Conservation (phyloP, 2,113 vertebrate species). For the Carollia perspicillata region DNA sequence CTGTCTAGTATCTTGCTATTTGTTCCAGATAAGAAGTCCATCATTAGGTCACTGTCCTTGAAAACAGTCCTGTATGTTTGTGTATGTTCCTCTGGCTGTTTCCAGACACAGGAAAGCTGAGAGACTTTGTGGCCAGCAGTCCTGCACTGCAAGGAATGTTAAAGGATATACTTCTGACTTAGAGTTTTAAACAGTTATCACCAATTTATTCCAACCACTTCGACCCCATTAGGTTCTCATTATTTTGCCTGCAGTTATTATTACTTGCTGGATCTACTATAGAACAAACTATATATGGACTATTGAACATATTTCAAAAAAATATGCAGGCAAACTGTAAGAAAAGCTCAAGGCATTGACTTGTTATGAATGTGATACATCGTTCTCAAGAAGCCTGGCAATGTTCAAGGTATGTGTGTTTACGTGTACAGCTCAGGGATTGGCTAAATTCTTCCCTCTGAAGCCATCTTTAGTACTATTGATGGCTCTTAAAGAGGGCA, state of each 20-base stretch:
- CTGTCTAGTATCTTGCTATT: background rate
- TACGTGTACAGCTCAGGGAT: background rate
- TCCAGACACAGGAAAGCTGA: background rate
- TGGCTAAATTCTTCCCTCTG: conserved; percentile 41
- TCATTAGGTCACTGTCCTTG: background rate
- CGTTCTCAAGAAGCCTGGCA: conserved; percentile 5
- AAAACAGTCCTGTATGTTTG: background rate
- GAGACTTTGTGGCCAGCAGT: background rate
- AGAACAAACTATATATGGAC: background rate
- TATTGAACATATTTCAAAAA: conserved; percentile 40
- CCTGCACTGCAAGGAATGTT: background rate
- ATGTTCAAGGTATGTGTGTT: background rate
- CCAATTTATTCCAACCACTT: background rate
- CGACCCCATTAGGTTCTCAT: background rate
- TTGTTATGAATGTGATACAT: conserved; percentile 4
- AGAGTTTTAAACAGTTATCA: background rate
- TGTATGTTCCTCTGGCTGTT: background rate
- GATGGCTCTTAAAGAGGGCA: background rate
- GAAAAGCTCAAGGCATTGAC: conserved; percentile 38
- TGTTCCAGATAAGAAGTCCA: background rate
- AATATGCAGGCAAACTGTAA: conserved; percentile 14
- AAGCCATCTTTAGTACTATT: conserved; percentile 36
- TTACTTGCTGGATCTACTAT: background rate
- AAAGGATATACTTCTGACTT: background rate
- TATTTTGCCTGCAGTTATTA: conserved; percentile 34